Percentiles rank a stretch among this genome's conserved stretches.
phyloP scores from a whole-genome alignment of 1,140 invertebrate genomes.

The Plutomurus gul region DNA sequence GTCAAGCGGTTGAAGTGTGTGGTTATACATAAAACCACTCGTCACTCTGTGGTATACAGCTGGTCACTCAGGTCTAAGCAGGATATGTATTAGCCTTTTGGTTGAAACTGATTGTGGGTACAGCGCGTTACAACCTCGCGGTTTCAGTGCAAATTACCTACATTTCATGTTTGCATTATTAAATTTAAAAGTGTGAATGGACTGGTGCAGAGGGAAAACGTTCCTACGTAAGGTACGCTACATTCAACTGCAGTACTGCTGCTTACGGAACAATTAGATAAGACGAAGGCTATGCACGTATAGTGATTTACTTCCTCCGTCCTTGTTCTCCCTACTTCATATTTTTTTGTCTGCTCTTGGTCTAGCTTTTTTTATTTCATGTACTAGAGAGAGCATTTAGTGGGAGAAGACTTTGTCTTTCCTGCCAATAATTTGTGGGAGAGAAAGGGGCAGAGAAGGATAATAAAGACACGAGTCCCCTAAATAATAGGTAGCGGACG shows the following conservation, averaged over 20 bases:
- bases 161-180: not conserved
- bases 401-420: not conserved
- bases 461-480: conserved; percentile 12
- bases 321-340: not conserved
- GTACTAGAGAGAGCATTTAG: no score
- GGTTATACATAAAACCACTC: no score
- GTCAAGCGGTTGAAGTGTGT: no score
- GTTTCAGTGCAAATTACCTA: no score
- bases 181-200: no score
- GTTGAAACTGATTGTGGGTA: no score
- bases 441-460: not conserved
- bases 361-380: no score
- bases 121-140: no score
- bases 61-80: no score
- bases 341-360: not conserved
- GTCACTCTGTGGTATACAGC: no score
- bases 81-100: no score
- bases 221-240: no score
- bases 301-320: not conserved
- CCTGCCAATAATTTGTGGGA: not conserved
- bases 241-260: not conserved
- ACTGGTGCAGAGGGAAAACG: not conserved
- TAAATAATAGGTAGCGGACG: conserved; percentile 20
- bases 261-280: not conserved
- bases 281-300: conserved; percentile 1